Evolutionary conservation across 2,113 vertebrate species (phyloP), one percentile per base, ranked within the genome.

Genomic region (Hippolais icterina): DNA sequence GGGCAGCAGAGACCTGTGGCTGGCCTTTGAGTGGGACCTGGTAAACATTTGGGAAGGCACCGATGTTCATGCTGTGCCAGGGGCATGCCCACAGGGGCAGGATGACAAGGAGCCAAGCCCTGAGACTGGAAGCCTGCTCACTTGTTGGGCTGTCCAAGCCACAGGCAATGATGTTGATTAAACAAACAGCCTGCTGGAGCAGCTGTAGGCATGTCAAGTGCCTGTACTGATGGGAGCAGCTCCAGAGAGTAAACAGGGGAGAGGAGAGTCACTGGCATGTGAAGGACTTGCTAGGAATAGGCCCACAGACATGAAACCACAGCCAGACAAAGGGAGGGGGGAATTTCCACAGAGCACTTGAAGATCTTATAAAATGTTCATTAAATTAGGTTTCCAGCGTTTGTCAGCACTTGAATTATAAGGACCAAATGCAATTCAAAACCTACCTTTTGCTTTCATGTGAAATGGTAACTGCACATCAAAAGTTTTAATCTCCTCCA

Each of bases 381-480:
- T 95, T 90, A 96, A 94, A 90, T 92, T 60, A 90, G 80, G 88
- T 86, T 93, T 96, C 57, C 79, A 81, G 64, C 0, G 0, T 86
- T 52, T 96, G 93, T 92, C 93, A 93, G 90, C 60, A 46, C 83
- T 93, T 90, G 90, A 93, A 60, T 88, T 95, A 61, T 88, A 93
- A 89, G 92, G 88, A 12, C 85, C 76, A 68, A 94, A 88, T 87
- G 85, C 83, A 94, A 94, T 60, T 94, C 90, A 74, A 96, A 90
- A 96, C 71, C 64, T 95, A 89, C 86, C 80, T 90, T 83, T 80
- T 87, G 76, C 94, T 96, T 96, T 96, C 79, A 96, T 96, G 85
- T 97, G 71, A 86, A 94, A 92, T 41, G 20, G 90, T 60, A 88
- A 92, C 83, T 81, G 83, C 83, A 97, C 93, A 96, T 95, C 92